Percentiles rank a stretch among this genome's conserved stretches.
phyloP scores from a whole-genome alignment of 1,140 invertebrate genomes.

The Periplaneta americana region DNA sequence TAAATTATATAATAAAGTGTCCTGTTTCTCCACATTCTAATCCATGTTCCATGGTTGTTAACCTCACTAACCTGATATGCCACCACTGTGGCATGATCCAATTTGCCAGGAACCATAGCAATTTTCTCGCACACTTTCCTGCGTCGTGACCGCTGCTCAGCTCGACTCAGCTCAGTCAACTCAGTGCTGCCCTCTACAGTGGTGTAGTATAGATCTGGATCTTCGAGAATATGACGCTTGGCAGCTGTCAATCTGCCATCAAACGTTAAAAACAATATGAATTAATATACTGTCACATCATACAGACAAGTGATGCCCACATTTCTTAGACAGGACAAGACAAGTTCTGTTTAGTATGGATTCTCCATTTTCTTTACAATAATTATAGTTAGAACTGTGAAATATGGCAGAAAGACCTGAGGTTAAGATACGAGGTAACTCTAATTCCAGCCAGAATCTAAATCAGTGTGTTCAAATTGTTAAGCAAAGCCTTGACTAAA shows the following conservation, averaged over 20 bases:
- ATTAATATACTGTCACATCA: too few relatives aligned
- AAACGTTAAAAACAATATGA: too few relatives aligned
- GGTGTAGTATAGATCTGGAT: constrained; percentile 69
- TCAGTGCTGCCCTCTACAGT: constrained; percentile 24
- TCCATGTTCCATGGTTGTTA: background rate
- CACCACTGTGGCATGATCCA: constrained; percentile 86
- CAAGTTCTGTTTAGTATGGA: too few relatives aligned
- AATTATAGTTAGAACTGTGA: too few relatives aligned
- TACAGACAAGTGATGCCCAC: too few relatives aligned
- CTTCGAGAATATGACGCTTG: constrained; percentile 72
- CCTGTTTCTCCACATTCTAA: background rate
- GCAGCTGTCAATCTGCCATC: constrained; percentile 62
- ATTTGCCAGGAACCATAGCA: constrained; percentile 79
- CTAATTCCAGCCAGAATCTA: too few relatives aligned
- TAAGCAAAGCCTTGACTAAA: background rate
- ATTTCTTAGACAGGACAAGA: too few relatives aligned
- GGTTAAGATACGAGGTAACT: too few relatives aligned
- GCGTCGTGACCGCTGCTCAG: constrained; percentile 58
- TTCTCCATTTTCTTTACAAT: too few relatives aligned
- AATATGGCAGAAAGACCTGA: too few relatives aligned
- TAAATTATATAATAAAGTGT: background rate
- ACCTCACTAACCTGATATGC: constrained; percentile 60
- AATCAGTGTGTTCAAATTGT: too few relatives aligned
- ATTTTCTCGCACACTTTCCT: constrained; percentile 67
- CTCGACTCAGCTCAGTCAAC: constrained; percentile 47